These are phyloP conservation scores for Thymelicus sylvestris DNA, from an alignment of 2,888 invertebrate genomes.

Conservation along the genomic window DNA sequence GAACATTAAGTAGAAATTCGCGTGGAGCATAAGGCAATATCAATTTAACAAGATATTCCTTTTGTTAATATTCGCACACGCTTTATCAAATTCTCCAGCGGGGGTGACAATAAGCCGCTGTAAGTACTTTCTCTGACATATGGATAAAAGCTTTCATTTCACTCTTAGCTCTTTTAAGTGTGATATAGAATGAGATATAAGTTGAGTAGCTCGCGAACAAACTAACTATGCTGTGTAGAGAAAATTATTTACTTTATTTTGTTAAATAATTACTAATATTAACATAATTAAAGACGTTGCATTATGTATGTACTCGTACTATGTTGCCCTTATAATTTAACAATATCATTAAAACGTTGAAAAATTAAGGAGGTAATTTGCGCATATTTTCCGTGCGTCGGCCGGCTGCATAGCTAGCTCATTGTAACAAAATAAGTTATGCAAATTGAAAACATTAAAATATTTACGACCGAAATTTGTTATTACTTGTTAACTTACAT, in stretches of 20 bases:
- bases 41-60: slow-evolving; percentile 85
- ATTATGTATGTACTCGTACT: slow-evolving; percentile 23
- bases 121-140: slow-evolving; percentile 84
- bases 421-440: slow-evolving; percentile 23
- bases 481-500: neutral
- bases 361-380: slow-evolving; percentile 23
- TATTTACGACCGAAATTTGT: slow-evolving; percentile 15
- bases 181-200: slow-evolving; percentile 52
- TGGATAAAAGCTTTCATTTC: slow-evolving; percentile 85
- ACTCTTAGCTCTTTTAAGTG: slow-evolving; percentile 82
- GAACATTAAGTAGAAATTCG: slow-evolving; percentile 59
- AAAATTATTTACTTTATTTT: slow-evolving; percentile 28
- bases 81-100: slow-evolving; percentile 85
- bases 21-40: slow-evolving; percentile 66
- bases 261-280: slow-evolving; percentile 25
- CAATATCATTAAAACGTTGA: slow-evolving; percentile 29
- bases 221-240: slow-evolving; percentile 14
- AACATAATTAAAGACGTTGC: slow-evolving; percentile 33
- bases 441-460: slow-evolving; percentile 27
- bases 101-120: slow-evolving; percentile 85
- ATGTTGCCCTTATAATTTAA: slow-evolving; percentile 29
- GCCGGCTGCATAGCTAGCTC: too few relatives aligned
- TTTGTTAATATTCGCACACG: slow-evolving; percentile 86
- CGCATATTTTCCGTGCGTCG: slow-evolving; percentile 27
- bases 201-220: slow-evolving; percentile 30